Conservation (phyloP, 2,797 vertebrate species). For the Phrynocephalus forsythii region DNA sequence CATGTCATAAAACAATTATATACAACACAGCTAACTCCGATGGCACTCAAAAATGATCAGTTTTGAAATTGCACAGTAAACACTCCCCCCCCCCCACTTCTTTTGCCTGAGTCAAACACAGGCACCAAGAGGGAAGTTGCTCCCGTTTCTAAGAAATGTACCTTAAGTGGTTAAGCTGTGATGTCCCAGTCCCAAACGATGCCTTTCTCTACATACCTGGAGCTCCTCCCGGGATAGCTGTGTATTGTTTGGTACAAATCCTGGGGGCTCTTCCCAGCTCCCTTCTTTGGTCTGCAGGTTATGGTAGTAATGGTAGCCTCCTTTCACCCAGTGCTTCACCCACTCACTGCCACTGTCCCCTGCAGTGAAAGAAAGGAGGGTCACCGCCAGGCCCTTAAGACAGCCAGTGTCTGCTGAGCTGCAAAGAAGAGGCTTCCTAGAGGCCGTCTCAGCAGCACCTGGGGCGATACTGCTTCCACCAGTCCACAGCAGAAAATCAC, state of each 20-base stretch:
- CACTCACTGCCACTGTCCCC: slow-evolving; percentile 89
- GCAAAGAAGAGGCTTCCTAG: not conserved
- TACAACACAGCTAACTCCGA: too few species aligned
- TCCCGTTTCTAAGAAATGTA: too few species aligned
- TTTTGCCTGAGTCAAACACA: too few species aligned
- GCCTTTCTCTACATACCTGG: slow-evolving; percentile 81
- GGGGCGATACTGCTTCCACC: too few species aligned
- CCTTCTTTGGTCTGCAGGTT: slow-evolving; percentile 86
- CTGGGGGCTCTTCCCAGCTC: slow-evolving; percentile 88
- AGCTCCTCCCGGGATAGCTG: slow-evolving; percentile 96
- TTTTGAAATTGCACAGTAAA: too few species aligned
- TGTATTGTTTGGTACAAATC: slow-evolving; percentile 85
- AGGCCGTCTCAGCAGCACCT: not conserved
- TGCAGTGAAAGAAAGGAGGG: slow-evolving; percentile 51
- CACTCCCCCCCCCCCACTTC: too few species aligned
- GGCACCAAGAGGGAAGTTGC: too few species aligned
- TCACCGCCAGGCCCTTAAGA: too few species aligned
- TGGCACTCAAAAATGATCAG: too few species aligned
- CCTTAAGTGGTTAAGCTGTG: not conserved
- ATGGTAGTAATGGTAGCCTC: slow-evolving; percentile 95
- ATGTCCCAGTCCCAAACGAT: not conserved
- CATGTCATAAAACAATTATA: too few species aligned
- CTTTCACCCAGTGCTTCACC: slow-evolving; percentile 97
- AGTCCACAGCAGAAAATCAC: too few species aligned
- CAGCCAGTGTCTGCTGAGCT: not conserved